These are phyloP conservation scores for Pagetopsis macropterus DNA, from an alignment of 2,797 vertebrate species.

Conservation along the genomic window DNA sequence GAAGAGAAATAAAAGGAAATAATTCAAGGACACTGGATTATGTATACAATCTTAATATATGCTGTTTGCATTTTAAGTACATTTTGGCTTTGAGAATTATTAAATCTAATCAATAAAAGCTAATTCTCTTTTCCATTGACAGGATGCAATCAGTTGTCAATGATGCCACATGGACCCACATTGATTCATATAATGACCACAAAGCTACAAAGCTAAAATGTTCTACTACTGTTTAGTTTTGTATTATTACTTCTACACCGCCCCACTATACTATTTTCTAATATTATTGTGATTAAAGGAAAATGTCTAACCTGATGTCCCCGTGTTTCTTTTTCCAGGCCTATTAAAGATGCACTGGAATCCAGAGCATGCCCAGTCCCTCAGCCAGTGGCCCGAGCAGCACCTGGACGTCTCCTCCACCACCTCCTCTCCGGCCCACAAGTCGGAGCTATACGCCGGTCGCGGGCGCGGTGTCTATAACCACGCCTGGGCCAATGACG, in stretches of 20 bases:
- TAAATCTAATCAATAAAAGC: background rate
- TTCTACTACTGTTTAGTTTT: background rate
- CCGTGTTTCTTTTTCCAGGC: slow-evolving; percentile 76
- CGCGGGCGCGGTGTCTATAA: slow-evolving; percentile 89
- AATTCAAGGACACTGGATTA: no score
- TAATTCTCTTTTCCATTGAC: background rate
- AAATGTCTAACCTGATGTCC: slow-evolving; percentile 10
- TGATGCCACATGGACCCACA: background rate
- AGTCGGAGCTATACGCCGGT: slow-evolving; percentile 89
- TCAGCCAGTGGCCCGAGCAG: slow-evolving; percentile 99
- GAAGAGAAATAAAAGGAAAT: no score
- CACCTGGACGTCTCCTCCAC: slow-evolving; percentile 98
- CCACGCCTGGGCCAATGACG: slow-evolving; percentile 98
- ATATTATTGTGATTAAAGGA: background rate
- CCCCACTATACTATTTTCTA: background rate
- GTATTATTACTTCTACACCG: background rate
- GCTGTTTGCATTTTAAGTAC: no score
- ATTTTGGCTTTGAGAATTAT: no score
- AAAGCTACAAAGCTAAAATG: background rate
- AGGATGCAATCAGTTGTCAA: background rate
- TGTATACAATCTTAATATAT: no score
- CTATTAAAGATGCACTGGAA: slow-evolving; percentile 99
- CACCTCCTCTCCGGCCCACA: slow-evolving; percentile 95
- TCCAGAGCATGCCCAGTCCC: slow-evolving; percentile 98
- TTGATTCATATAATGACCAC: background rate